Evolutionary conservation across 2,797 vertebrate genomes (phyloP).

Genomic region (Capromys pilorides): DNA sequence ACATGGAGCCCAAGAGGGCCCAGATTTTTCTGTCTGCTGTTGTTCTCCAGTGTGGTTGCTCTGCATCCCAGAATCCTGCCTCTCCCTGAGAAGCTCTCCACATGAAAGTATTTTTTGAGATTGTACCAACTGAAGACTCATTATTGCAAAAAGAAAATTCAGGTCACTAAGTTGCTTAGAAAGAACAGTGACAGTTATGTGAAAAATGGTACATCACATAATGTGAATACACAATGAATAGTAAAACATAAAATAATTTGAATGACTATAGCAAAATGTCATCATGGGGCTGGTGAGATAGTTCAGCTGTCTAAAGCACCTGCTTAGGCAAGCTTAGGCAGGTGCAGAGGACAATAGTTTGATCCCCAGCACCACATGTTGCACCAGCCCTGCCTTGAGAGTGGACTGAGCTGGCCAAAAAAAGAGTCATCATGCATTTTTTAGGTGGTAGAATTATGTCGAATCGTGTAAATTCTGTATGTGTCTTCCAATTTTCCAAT

Average conservation of each 20-base stretch:
- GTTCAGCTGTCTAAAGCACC: too few species aligned
- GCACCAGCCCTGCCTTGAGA: too few species aligned
- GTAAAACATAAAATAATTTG: neutral
- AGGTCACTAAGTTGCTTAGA: neutral
- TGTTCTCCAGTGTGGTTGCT: neutral
- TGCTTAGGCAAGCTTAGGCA: too few species aligned
- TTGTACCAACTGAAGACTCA: neutral
- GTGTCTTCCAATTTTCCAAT: neutral
- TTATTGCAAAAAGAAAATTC: neutral
- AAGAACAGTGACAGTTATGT: neutral
- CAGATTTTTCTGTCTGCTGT: neutral
- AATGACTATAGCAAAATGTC: neutral
- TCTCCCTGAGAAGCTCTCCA: neutral
- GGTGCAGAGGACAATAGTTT: too few species aligned
- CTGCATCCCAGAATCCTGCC: neutral
- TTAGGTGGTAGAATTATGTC: neutral
- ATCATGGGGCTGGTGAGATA: too few species aligned
- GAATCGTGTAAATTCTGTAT: neutral
- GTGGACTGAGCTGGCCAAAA: too few species aligned
- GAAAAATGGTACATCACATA: neutral
- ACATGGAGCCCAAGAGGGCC: neutral
- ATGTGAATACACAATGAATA: conserved; percentile 11
- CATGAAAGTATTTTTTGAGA: neutral
- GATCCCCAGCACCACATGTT: too few species aligned
- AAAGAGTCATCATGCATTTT: neutral